Base-by-base conservation (phyloP, 30 jellyfish, hydroid and myxozoan genomes). In the Aurelia sp. region DNA sequence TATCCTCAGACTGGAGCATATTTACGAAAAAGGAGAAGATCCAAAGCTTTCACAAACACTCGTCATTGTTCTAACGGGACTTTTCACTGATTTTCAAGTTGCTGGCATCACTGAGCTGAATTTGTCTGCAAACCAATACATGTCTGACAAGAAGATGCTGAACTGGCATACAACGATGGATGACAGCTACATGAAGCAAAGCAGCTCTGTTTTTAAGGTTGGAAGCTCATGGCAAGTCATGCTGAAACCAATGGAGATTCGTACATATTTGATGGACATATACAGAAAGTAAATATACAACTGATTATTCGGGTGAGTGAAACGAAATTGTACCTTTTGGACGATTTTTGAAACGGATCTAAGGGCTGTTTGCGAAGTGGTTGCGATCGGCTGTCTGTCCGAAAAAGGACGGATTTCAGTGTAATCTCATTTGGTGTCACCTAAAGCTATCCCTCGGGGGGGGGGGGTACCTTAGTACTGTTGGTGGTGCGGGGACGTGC, bases 91-190 rank as follows among this genome's bases (percentile, higher is more conserved):
- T 27, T 94, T 94, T 67, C 85, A 81, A 44, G 82, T 94, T 31
- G 48, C 80, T 59, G 84, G 89, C 10, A 33, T 84, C 63, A 78
- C 81, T 50, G 98, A 94, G 76, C 57, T 86, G 79, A 94, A 94
- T 80, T 51, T 94, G 17, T 80, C 98, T 7, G 98, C 97, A 47
- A 94, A 89, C 61, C 98, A 94, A 63, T 65, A 57, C 17, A 75
- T 85, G 66, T 17, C 81, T 13, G 94, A 88, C 35, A 94, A 94
- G 88, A 88, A 86, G 57, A 67, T 61, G 73, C 50, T 80, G 91
- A 22, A 94, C 30, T 94, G 98, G 98, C 84, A 94, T 5, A 88
- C 98, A 35, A 52, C 62, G 10, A 19, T 60, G 30, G 87, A 73
- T 12, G 57, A 18, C 16, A 44, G 21, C 19, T 44, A 67, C 16